Evolutionary conservation across 2,888 invertebrate genomes (phyloP), one percentile per base, ranked within the genome.

Genomic region (Cordylochernes scorpioides): DNA sequence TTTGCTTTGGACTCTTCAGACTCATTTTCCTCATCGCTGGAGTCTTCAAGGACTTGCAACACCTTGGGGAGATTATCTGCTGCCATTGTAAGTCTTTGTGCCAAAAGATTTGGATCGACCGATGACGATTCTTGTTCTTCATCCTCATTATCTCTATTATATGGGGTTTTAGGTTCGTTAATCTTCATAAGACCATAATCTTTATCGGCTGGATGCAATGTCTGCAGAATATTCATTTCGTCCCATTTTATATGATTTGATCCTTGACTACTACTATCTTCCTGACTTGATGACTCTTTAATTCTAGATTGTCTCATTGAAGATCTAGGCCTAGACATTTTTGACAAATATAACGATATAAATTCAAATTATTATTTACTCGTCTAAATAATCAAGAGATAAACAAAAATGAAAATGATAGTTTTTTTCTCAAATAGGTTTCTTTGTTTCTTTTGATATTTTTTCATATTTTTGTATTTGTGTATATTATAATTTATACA

Each of bases 181-280:
- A 75, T 70, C 58, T 94, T 97, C 88, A 94, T 94, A 49, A 86
- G 86, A 6, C 97, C 97, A 56, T 99, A 97, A 57, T 94, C 94
- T 59, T 97, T 99, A 53, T 84, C 84, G 14, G 75, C 64, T 24
- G 97, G 97, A 60, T 97, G 97, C 48, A 86, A 68, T 1, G 97
- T 97, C 42, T 86, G 88, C 45, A 94, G 64, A 42, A 97, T 94
- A 58, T 97, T 97, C 68, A 88, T 78, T 60, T 97, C 97, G 56
- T 97, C 97, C 61, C 80, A 86, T 62, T 82, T 74, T 49, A 80
- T 64, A n/a, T n/a, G 37, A 13, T n/a, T n/a, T n/a, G n/a, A n/a
- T n/a, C n/a, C n/a, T n/a, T n/a, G n/a, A n/a, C n/a, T n/a, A n/a
- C n/a, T n/a, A n/a, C n/a, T n/a, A n/a, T n/a, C n/a, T n/a, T n/a